A percentile compares a stretch with the other conserved stretches of the same genome.
These are phyloP conservation scores for Leuciscus waleckii DNA, from an alignment of 2,797 vertebrate genomes.

Conservation along the genomic window DNA sequence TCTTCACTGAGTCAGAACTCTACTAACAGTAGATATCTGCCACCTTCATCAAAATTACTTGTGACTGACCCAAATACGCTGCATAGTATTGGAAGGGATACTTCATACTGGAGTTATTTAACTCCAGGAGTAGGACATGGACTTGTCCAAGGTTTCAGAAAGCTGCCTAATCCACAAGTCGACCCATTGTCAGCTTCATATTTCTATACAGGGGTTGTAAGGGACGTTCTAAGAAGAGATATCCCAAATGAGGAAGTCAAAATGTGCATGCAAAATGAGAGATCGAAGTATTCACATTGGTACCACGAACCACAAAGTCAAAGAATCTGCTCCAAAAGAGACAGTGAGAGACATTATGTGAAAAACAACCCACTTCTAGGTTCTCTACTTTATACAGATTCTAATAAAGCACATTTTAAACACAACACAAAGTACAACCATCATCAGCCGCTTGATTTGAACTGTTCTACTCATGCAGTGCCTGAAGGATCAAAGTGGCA, in stretches of 20 bases:
- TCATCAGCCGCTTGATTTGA: conserved; percentile 23
- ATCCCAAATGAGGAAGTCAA: conserved; percentile 17
- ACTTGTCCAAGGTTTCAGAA: conserved; percentile 25
- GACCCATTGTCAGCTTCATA: conserved; percentile 41
- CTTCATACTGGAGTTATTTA: conserved; percentile 44
- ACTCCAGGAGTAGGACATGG: conserved; percentile 40
- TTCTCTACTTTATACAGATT: conserved; percentile 21
- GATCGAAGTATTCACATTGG: conserved; percentile 24
- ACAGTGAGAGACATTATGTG: conserved; percentile 35
- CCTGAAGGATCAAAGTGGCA: conserved; percentile 22
- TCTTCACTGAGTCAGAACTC: conserved; percentile 59
- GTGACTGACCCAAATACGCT: background rate
- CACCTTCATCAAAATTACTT: conserved; percentile 15
- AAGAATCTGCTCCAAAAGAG: conserved; percentile 10
- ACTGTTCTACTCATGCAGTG: conserved; percentile 1
- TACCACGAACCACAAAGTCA: conserved; percentile 40
- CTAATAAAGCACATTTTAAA: conserved; percentile 1
- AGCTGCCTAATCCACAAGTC: conserved; percentile 21
- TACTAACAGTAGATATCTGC: background rate
- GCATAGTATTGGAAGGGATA: conserved; percentile 18
- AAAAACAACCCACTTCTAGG: conserved; percentile 31
- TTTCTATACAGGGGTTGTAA: conserved; percentile 32
- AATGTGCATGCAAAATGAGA: conserved; percentile 22
- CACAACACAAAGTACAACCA: conserved; percentile 33
- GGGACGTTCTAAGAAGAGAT: conserved; percentile 17